Conservation (phyloP, 2,113 vertebrate species). For the Trogon melanurus region DNA sequence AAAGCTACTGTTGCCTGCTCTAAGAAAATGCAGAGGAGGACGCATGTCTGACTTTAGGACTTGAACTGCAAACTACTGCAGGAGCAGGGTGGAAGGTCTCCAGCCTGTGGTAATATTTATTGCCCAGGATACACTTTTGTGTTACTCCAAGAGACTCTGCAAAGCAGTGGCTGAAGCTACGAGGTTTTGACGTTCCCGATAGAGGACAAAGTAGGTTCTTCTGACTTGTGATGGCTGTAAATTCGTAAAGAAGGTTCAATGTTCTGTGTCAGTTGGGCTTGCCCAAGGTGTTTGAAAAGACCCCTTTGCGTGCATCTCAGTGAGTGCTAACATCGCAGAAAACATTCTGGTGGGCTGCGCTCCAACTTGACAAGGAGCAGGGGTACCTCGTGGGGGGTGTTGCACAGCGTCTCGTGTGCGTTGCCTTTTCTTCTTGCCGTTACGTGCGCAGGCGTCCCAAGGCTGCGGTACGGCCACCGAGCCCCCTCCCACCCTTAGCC, state of each 20-base stretch:
- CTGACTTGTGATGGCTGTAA: neutral
- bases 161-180: neutral
- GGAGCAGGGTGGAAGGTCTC: neutral
- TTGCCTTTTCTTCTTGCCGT: neutral
- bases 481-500: neutral
- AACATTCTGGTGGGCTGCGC: neutral
- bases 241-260: rapidly evolving
- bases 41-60: neutral
- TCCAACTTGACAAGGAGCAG: neutral
- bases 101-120: neutral
- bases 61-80: neutral
- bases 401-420: neutral
- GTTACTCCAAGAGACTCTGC: neutral
- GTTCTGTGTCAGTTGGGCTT: neutral
- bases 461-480: neutral
- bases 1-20: neutral
- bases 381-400: rapidly evolving
- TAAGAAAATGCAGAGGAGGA: neutral
- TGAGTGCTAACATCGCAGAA: neutral
- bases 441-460: neutral
- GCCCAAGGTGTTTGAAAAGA: neutral
- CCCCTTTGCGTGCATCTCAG: rapidly evolving
- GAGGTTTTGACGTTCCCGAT: neutral
- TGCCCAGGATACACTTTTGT: neutral
- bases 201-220: neutral